phyloP scores from a whole-genome alignment of 1,140 invertebrate species.

The Apis mellifera region DNA sequence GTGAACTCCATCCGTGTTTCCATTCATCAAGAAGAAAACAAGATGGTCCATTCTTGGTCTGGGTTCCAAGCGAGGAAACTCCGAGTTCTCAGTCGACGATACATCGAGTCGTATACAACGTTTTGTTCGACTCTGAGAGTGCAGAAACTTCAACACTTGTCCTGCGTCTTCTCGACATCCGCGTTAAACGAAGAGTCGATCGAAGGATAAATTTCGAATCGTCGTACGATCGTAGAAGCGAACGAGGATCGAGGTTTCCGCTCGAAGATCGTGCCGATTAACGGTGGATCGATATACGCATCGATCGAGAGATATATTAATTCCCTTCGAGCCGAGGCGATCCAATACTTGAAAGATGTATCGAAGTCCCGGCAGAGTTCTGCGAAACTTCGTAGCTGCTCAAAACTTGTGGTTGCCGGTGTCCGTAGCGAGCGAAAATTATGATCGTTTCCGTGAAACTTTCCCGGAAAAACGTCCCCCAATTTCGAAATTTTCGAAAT shows the following conservation, averaged over 20 bases:
- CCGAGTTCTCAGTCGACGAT: neutral
- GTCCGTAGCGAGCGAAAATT: neutral
- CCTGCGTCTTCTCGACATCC: too few relatives aligned
- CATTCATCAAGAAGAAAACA: too few relatives aligned
- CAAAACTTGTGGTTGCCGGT: neutral
- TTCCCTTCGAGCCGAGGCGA: neutral
- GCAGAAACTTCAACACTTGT: neutral
- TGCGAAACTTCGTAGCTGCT: neutral
- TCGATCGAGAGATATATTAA: conserved; percentile 6
- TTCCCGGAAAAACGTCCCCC: neutral
- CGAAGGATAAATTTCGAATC: neutral
- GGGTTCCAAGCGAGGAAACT: neutral
- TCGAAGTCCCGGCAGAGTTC: neutral
- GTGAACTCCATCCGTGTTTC: too few relatives aligned
- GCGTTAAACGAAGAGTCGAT: neutral
- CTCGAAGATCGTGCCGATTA: neutral
- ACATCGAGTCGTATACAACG: too few relatives aligned
- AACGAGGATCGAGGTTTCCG: conserved; percentile 14
- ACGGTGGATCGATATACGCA: conserved; percentile 17
- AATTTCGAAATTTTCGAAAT: neutral
- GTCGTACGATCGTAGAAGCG: neutral
- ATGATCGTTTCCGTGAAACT: neutral
- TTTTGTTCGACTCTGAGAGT: conserved; percentile 16
- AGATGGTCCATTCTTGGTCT: too few relatives aligned
- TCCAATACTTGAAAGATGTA: conserved; percentile 32